Conservation (phyloP, 2,888 invertebrate genomes). For the Parnassius orleans region DNA sequence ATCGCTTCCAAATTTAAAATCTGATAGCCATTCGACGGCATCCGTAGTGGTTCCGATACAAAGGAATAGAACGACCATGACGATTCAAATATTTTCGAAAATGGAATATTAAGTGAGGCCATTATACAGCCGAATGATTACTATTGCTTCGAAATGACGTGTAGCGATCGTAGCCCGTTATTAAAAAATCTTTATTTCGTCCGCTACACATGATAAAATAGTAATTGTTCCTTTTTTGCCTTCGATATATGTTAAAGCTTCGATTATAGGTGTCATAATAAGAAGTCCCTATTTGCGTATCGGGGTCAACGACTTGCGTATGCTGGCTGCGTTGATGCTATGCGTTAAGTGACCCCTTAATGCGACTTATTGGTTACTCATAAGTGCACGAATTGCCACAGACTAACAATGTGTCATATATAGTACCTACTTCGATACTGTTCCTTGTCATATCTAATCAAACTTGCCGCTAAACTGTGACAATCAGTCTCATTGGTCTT, state of each 20-base stretch:
- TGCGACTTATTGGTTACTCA: constrained; percentile 76
- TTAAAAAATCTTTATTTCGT: constrained; percentile 53
- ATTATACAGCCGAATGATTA: constrained; percentile 74
- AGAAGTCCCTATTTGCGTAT: constrained; percentile 61
- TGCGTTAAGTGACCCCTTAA: constrained; percentile 76
- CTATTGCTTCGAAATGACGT: constrained; percentile 56
- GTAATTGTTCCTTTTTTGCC: constrained; percentile 20
- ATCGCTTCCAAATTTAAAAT: constrained; percentile 76
- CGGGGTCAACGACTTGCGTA: constrained; percentile 71
- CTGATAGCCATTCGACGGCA: constrained; percentile 60
- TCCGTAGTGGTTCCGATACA: constrained; percentile 61
- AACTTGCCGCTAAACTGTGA: constrained; percentile 32
- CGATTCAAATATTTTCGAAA: constrained; percentile 79
- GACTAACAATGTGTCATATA: constrained; percentile 37
- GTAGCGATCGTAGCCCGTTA: constrained; percentile 48
- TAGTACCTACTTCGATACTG: constrained; percentile 29
- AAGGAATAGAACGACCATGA: constrained; percentile 77
- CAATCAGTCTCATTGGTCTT: constrained; percentile 38
- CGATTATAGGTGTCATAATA: constrained; percentile 45
- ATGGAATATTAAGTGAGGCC: constrained; percentile 79
- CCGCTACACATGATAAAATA: constrained; percentile 25
- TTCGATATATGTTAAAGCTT: constrained; percentile 32
- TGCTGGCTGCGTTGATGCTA: constrained; percentile 64
- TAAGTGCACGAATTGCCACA: constrained; percentile 60
- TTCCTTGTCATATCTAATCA: constrained; percentile 29